Evolutionary conservation across 1,140 invertebrate species (phyloP).

Genomic region (Penaeus indicus): DNA sequence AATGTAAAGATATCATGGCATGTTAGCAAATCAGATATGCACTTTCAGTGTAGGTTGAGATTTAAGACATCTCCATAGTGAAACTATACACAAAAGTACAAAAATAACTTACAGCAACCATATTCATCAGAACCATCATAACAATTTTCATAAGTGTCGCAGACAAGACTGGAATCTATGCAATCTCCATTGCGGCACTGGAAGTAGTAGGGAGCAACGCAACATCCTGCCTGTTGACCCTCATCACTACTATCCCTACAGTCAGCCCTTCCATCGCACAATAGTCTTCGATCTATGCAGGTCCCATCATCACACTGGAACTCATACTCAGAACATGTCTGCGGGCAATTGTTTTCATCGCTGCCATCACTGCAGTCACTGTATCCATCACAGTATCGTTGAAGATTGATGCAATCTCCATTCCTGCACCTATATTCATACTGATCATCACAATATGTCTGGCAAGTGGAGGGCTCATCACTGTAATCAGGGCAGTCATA

Average conservation of each 20-base stretch:
- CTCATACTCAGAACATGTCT: constrained; percentile 48
- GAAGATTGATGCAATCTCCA: constrained; percentile 59
- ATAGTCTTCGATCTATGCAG: constrained; percentile 67
- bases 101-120: constrained; percentile 75
- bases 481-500: constrained; percentile 69
- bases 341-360: constrained; percentile 66
- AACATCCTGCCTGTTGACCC: constrained; percentile 66
- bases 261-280: constrained; percentile 68
- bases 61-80: too few species aligned
- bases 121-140: constrained; percentile 80
- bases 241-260: constrained; percentile 70
- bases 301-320: constrained; percentile 68
- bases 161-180: constrained; percentile 67
- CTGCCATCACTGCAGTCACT: constrained; percentile 66
- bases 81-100: constrained; percentile 3
- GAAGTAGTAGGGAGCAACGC: constrained; percentile 71
- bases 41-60: too few species aligned
- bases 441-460: constrained; percentile 56
- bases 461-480: constrained; percentile 70
- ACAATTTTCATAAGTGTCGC: constrained; percentile 74
- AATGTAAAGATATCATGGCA: too few species aligned
- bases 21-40: too few species aligned
- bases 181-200: constrained; percentile 72
- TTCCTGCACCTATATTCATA: constrained; percentile 43
- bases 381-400: constrained; percentile 61